These are phyloP conservation scores for Megaleporinus macrocephalus DNA, from an alignment of 2,113 vertebrate species.

Conservation along the genomic window DNA sequence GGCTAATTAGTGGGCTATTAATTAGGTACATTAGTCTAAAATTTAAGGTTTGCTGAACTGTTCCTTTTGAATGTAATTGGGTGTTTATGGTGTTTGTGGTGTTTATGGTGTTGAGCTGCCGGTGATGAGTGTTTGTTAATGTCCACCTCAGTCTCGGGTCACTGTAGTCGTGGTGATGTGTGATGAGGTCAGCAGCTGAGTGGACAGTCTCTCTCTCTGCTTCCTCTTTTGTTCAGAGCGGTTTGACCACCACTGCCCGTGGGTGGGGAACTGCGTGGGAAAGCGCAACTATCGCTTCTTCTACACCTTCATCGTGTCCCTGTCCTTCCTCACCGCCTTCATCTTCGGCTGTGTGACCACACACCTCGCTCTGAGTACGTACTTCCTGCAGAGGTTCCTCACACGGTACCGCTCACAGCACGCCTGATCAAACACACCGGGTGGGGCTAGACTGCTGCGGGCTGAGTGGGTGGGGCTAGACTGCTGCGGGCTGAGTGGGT, in stretches of 20 bases:
- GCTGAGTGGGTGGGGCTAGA: too few relatives aligned
- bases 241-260: constrained; percentile 96
- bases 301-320: constrained; percentile 94
- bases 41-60: too few relatives aligned
- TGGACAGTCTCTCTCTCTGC: background rate
- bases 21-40: too few relatives aligned
- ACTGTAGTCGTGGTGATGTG: background rate
- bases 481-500: too few relatives aligned
- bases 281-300: constrained; percentile 97
- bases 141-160: background rate
- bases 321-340: constrained; percentile 93
- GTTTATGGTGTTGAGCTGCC: too few relatives aligned
- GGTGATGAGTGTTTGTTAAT: too few relatives aligned
- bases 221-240: constrained; percentile 77
- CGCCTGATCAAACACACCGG: too few relatives aligned
- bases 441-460: too few relatives aligned
- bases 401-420: too few relatives aligned
- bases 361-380: constrained; percentile 90
- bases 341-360: constrained; percentile 95
- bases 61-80: too few relatives aligned
- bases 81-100: too few relatives aligned
- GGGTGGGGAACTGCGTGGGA: constrained; percentile 97
- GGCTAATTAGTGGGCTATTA: too few relatives aligned
- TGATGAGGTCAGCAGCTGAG: background rate
- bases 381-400: background rate